Base-by-base conservation (phyloP, 2,113 vertebrate genomes). In the Tragelaphus buxtoni region DNA sequence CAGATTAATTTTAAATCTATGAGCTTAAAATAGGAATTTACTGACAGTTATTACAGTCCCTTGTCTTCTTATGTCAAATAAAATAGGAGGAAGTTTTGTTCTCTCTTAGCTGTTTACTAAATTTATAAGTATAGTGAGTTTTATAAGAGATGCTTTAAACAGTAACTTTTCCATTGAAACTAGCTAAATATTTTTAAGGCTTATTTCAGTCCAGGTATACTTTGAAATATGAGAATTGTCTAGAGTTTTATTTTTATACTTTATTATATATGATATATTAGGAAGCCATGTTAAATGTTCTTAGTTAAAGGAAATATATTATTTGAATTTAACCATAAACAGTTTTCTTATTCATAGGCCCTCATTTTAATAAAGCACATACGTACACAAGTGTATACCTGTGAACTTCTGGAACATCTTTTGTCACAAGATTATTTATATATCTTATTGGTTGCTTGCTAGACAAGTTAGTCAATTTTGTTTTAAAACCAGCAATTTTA, bases 1-100 rank as follows among this genome's bases (percentile, higher is more conserved):
- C 69, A 96, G 53, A 96, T 97, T 96, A 63, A 96, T 98, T 98
- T 98, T 95, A 87, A 98, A 98, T 98, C 97, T 79, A 88, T 96
- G 79, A 91, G 74, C 53, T 98, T 94, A 98, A 98, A 98, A 97
- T 96, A 97, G 91, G 69, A 83, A 97, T 98, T 98, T 98, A 94
- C 55, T 97, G 97, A 96, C 96, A 91, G 53, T 79, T 94, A 95
- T 92, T 94, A 97, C 76, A 81, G 63, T 4, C 74, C 32, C 86
- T 97, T 42, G 1, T 98, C 93, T 94, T 45, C 65, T 13, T 96
- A 95, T 91, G 76, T 96, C 49, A 90, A 96, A 97, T 90, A 90
- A 95, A 94, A 56, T 89, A 86, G 90, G 39, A 79, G 95, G 42
- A 58, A 96, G 42, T n/a, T 88, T 97, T 97, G 5, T 2, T 4